These are phyloP conservation scores for Myotis davidii DNA, from an alignment of 2,113 vertebrate genomes.

Conservation along the genomic window DNA sequence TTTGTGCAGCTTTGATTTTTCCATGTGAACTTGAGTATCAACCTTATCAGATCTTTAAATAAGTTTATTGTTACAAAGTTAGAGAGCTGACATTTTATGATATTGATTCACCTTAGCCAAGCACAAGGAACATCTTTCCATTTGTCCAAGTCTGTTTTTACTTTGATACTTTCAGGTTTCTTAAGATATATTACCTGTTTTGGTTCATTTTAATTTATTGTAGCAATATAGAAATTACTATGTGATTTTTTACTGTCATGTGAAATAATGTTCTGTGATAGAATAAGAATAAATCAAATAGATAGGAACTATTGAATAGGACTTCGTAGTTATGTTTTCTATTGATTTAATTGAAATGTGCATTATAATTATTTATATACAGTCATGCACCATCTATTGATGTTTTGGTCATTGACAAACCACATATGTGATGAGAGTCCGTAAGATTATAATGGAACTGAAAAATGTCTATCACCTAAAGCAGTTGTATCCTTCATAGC, in stretches of 20 bases:
- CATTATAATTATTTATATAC: not conserved
- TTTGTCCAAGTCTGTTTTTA: conserved; percentile 31
- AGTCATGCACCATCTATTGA: too few species aligned
- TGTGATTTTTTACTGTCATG: not conserved
- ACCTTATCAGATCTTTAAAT: not conserved
- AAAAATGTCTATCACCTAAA: not conserved
- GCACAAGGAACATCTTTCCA: not conserved
- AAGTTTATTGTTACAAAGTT: conserved; percentile 19
- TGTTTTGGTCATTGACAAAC: not conserved
- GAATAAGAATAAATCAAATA: conserved; percentile 30
- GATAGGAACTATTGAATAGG: not conserved
- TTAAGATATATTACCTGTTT: conserved; percentile 28
- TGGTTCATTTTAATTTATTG: conserved; percentile 32
- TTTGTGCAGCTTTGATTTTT: not conserved
- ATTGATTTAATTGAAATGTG: not conserved
- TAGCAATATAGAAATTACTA: not conserved
- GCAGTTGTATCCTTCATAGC: not conserved
- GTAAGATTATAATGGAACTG: not conserved
- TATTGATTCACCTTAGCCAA: not conserved
- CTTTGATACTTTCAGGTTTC: not conserved
- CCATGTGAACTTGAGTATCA: conserved; percentile 3
- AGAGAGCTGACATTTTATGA: not conserved
- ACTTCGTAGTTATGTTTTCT: conserved; percentile 32
- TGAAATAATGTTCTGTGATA: not conserved
- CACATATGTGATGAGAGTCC: not conserved